These are phyloP conservation scores for Bombus affinis DNA, from an alignment of 1,140 invertebrate species.

Conservation along the genomic window DNA sequence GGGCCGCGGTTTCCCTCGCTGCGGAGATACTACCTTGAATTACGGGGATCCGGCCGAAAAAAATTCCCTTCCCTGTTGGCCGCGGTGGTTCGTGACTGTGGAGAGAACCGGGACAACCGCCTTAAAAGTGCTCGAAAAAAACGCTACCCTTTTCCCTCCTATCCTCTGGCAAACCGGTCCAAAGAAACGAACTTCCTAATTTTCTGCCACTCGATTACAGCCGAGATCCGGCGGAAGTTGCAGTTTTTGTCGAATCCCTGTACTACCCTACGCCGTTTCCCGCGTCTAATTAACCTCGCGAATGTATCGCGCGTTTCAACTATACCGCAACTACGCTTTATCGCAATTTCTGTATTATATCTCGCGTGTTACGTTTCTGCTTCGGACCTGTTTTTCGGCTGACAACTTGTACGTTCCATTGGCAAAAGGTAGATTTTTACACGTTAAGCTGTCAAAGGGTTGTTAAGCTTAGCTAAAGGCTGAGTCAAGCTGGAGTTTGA, in stretches of 20 bases:
- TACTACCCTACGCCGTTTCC: neutral
- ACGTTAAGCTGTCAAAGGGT: too few relatives aligned
- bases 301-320: neutral
- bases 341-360: neutral
- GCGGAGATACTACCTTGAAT: slow-evolving; percentile 40
- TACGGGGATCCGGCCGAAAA: slow-evolving; percentile 27
- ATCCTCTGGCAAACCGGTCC: neutral
- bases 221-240: neutral
- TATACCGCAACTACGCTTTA: neutral
- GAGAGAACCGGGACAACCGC: slow-evolving; percentile 1
- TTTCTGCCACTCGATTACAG: slow-evolving; percentile 45
- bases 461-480: neutral
- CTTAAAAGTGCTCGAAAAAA: slow-evolving; percentile 20
- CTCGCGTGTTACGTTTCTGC: too few relatives aligned
- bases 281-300: slow-evolving; percentile 17
- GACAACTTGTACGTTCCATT: too few relatives aligned
- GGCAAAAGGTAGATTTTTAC: neutral
- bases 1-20: slow-evolving; percentile 1
- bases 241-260: slow-evolving; percentile 7
- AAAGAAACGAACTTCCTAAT: slow-evolving; percentile 30
- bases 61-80: neutral
- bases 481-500: neutral
- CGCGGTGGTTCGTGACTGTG: neutral
- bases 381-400: neutral
- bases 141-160: neutral